Evolutionary conservation across 35 echinoderm and acorn worm species (phyloP).

Genomic region (Lytechinus variegatus): DNA sequence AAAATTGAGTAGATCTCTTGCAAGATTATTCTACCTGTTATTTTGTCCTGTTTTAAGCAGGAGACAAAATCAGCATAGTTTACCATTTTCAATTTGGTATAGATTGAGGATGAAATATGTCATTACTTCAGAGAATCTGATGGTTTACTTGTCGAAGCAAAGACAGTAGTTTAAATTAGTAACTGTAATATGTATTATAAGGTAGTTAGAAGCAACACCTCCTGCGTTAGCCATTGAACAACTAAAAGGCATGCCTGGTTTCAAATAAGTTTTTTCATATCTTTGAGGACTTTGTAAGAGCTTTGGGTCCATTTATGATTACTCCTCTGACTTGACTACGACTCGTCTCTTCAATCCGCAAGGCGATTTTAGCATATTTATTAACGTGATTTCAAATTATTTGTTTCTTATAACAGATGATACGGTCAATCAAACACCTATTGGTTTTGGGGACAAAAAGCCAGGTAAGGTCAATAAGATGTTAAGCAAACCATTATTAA

Average conservation of each 20-base stretch:
- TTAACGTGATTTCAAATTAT: neutral
- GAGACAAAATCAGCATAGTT: neutral
- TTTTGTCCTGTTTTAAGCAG: neutral
- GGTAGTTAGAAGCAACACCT: constrained; percentile 22
- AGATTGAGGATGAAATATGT: no score
- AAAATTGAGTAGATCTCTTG: neutral
- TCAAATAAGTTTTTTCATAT: neutral
- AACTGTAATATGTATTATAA: neutral
- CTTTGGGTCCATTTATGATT: constrained; percentile 20
- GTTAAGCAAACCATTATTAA: no score
- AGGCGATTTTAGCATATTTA: neutral
- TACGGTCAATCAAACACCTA: neutral
- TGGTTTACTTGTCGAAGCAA: neutral
- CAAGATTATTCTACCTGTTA: neutral
- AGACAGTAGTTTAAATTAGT: neutral
- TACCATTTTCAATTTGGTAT: neutral
- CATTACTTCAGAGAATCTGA: no score
- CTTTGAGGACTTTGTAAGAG: constrained; percentile 7
- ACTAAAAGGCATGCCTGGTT: neutral
- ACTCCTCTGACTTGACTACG: neutral
- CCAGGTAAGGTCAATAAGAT: constrained; percentile 5
- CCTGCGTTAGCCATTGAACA: neutral
- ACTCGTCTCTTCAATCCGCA: constrained; percentile 5
- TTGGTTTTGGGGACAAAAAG: neutral
- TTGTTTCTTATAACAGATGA: neutral